Conservation (phyloP, 2,888 invertebrate species). For the Mellilla xanthometata region DNA sequence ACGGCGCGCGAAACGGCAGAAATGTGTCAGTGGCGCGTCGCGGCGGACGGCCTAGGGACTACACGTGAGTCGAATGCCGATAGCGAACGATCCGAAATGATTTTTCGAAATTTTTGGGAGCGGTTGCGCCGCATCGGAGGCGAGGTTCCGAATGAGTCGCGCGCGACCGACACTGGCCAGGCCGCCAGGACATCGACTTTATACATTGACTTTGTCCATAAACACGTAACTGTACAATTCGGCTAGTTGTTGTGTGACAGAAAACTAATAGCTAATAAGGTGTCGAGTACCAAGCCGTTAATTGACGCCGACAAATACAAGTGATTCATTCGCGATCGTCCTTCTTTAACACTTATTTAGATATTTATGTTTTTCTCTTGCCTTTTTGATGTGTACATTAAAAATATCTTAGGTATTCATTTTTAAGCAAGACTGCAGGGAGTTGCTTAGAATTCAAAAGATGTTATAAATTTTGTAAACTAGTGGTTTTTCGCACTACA, state of each 20-base stretch:
- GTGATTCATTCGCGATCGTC: conserved; percentile 14
- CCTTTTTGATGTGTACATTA: neutral
- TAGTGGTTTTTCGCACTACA: too few species aligned
- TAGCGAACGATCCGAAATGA: conserved; percentile 51
- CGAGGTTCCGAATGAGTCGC: conserved; percentile 66
- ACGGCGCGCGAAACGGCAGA: conserved; percentile 71
- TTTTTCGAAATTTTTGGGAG: conserved; percentile 68
- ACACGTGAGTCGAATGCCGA: conserved; percentile 65
- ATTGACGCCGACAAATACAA: conserved; percentile 22
- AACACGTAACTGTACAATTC: conserved; percentile 67
- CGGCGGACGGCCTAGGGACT: conserved; percentile 71
- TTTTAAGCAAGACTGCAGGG: too few species aligned
- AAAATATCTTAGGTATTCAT: too few species aligned
- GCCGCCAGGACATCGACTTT: conserved; percentile 76
- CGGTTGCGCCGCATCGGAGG: conserved; percentile 64
- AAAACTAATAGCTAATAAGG: conserved; percentile 16
- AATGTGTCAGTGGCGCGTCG: conserved; percentile 81
- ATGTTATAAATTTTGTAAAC: too few species aligned
- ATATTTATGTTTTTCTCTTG: neutral
- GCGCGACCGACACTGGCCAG: conserved; percentile 39
- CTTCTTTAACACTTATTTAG: conserved; percentile 7
- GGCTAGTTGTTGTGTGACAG: conserved; percentile 38
- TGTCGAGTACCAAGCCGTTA: conserved; percentile 15
- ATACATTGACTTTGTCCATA: conserved; percentile 75
- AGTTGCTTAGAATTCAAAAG: too few species aligned